Evolutionary conservation across 2,797 vertebrate species (phyloP), one percentile per base, ranked within the genome.

Genomic region (Okamejei kenojei): DNA sequence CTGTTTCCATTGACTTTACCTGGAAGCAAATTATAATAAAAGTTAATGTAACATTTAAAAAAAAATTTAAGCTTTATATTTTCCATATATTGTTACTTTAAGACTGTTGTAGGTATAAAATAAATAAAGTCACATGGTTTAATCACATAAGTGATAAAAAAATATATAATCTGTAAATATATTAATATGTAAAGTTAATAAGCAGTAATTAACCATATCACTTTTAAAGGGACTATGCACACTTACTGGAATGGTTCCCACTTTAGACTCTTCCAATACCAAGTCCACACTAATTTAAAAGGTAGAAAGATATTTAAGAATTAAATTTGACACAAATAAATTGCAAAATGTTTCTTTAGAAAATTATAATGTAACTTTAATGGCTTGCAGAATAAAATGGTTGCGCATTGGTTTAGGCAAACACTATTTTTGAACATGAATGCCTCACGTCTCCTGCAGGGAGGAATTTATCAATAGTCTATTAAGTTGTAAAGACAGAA

Each of bases 261-360:
- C 90, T 92, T 76, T 92, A 15, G 90, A 76, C 58, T 92, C 35
- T 74, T 92, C 73, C 71, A 17, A 2, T 26, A 4, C 6, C 0
- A 92, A 5, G 45, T 92, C 71, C 68, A 92, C 1, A 10, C 90
- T 92, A 45, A 74, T 74, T 74, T 58, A 74, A 92, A 92, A 76
- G 11, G n/a, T 45, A 76, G 71, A 92, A 92, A 76, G 45, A 15
- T 29, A 23, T 26, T 54, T 45, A 74, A 17, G 26, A 13, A 74
- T 74, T 76, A 13, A 58, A 13, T 92, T 92, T 76, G 29, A 76
- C 11, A 58, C 7, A 38, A 35, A 91, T 26, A 54, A 74, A 7
- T 91, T 38, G 29, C 26, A 91, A 91, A 26, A 91, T 74, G 21
- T 3, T 7, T 29, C 21, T 11, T 29, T 74, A 23, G 21, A 38